Evolutionary conservation across 2,797 vertebrate genomes (phyloP), one percentile per base, ranked within the genome.

Genomic region (Pseudotriccus pelzelni): DNA sequence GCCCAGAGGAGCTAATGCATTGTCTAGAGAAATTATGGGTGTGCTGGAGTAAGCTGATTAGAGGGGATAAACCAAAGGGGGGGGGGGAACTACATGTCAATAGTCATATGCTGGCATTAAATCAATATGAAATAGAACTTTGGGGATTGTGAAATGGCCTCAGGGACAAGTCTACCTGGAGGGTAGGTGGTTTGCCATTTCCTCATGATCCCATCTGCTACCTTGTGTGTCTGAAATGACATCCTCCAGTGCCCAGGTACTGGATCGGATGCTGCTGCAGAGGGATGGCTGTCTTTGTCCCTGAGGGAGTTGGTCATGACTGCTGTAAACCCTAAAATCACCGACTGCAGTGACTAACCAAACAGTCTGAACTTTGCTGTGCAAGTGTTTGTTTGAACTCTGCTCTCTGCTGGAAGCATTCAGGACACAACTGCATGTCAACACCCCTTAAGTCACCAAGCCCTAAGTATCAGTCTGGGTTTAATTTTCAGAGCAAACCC

Each of bases 191-290:
- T 55, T 16, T 56, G 73, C 14, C 17, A 17, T 7, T 36, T 4
- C 21, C 32, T 19, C 18, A 6, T 0, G 8, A 13, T 12, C 60
- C 64, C 13, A 0, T 1, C 44, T 67, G 59, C 19, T 49, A 8
- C 60, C 23, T 11, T 18, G 3, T 3, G 0, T 11, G 10, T 27
- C 50, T 43, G 28, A 20, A 37, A 14, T 6, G 22, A 9, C 15
- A 4, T 7, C 37, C 4, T 52, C 64, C 1, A 4, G 2, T 12
- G 9, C 37, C 34, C 2, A 1, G 30, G 7, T 12, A 25, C 50
- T 12, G 41, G 14, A 2, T 11, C 60, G 17, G 36, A 5, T 7
- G 37, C 66, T 47, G 1, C 0, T 37, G 81, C 55, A 50, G 25
- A 36, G 27, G 7, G 39, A 20, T 2, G 3, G 19, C 23, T 59